Base-by-base conservation (phyloP, 1,140 invertebrate species). In the Thaumetopoea pityocampa region DNA sequence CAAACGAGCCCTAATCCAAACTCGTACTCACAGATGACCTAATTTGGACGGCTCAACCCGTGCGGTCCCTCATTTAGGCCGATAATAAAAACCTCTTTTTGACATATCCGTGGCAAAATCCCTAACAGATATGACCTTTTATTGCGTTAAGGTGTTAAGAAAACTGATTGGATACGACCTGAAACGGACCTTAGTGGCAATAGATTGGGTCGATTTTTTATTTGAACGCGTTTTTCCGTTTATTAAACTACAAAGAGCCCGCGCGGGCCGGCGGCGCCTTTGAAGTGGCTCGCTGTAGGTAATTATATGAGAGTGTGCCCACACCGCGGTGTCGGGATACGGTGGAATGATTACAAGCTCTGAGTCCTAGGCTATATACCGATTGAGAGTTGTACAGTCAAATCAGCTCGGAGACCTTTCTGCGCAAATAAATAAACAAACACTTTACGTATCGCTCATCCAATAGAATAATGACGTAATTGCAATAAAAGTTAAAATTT, bases 91-190 rank as follows among this genome's bases (percentile, higher is more conserved):
- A 81, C 59, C 73, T 64, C 64, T 78, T 81, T 67, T 81, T 81
- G 77, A 81, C 77, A 69, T 74, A 77, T 77, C 77, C 74, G 68
- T 77, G 77, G 77, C 77, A 79, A 77, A 81, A 81, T 69, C 70
- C 72, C 72, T 81, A 78, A 81, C 74, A 62, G 74, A 79, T 81
- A 78, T 67, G 70, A 79, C 70, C 72, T 70, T 72, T 74, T 76
- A 68, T 67, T 67, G 61, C 51, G 57, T 58, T 70, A 74, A 79
- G 70, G 77, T 77, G 77, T 81, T 81, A 78, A 78, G 77, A 69
- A 74, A 72, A 51, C 41, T 49, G 7, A 2, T 0, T 0, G 0
- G 1, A 0, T 14, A 1, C 32, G 43, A 5, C 1, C 2, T 0
- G 61, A 59, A 59, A 29, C 17, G 4, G 23, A 47, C 47, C 30